Conservation (phyloP, 2,797 vertebrate species). For the Microchirus variegatus region DNA sequence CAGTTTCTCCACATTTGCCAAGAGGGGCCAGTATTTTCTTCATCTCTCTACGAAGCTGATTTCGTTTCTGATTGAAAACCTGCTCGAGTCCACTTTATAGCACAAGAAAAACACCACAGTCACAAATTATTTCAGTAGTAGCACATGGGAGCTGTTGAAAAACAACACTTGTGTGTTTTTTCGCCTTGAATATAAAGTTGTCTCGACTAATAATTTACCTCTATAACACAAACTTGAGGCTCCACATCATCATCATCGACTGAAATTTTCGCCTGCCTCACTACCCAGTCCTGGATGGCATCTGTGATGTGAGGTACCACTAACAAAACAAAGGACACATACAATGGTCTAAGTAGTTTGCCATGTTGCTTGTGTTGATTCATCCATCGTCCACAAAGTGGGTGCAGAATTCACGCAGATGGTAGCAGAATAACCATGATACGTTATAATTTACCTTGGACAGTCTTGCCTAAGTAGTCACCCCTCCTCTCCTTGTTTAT, state of each 20-base stretch:
- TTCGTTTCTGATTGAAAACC: constrained; percentile 16
- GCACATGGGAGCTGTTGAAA: not conserved
- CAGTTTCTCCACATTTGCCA: constrained; percentile 15
- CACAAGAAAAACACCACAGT: constrained; percentile 2
- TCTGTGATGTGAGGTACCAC: constrained; percentile 98
- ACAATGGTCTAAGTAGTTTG: not conserved
- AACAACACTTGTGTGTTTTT: not conserved
- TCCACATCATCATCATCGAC: constrained; percentile 91
- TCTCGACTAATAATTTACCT: constrained; percentile 75
- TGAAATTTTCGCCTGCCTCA: constrained; percentile 90
- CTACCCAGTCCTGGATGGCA: constrained; percentile 96
- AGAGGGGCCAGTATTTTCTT: constrained; percentile 19
- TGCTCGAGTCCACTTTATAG: not conserved
- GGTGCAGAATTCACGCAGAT: not conserved
- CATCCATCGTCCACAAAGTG: not conserved
- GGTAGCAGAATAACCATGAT: not conserved
- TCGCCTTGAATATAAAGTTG: not conserved
- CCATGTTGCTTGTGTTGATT: not conserved
- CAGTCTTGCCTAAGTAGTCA: constrained; percentile 96
- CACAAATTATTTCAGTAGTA: constrained; percentile 8
- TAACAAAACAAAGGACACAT: constrained; percentile 50
- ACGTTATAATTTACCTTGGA: constrained; percentile 85
- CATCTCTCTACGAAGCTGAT: constrained; percentile 11
- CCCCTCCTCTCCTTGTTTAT: constrained; percentile 97
- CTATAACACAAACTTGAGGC: constrained; percentile 96